Evolutionary conservation across 1,140 invertebrate genomes (phyloP), one percentile per base, ranked within the genome.

Genomic region (Xylocopa sonorina): DNA sequence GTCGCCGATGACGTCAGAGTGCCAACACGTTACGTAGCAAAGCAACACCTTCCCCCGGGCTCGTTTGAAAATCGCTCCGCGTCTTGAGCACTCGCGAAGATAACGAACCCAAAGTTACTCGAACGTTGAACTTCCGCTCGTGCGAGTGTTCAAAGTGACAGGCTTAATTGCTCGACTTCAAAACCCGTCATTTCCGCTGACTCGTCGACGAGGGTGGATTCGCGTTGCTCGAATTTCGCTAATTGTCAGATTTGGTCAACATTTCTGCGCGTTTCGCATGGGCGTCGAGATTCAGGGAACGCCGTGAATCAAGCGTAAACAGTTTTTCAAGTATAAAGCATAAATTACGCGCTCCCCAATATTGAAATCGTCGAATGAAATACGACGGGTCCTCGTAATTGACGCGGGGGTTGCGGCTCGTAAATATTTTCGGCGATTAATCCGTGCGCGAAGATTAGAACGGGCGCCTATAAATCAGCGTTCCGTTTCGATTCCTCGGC

Each of bases 1-100:
- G 69, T 80, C 77, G 77, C 77, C 43, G 53, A 62, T 84, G 77
- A 83, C 81, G 82, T 80, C 76, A 83, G 67, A 48, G 10, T 82
- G 67, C 63, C 55, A 84, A 84, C 71, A 67, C 81, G 68, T 60
- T 62, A 72, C 21, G 21, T 46, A 24, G 41, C n/a, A 46, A 63
- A 63, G 76, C 55, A 63, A 72, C 76, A 79, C 58, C 53, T 57
- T 74, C 68, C 27, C 38, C 27, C 48, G 14, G 46, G 50, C 50
- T 67, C 34, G 46, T 77, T 58, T 41, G 27, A 32, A 41, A 76
- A 57, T 72, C 34, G 21, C 6, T 50, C 4, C 38, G 57, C 57
- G 67, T 69, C 50, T 69, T 53, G 50, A 38, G 32, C 48, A 34
- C 67, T 38, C 9, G 21, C 50, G 3, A 18, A 2, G 32, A 27